Evolutionary conservation across 1,140 invertebrate species (phyloP).

Genomic region (Rhyacophila brunnea): DNA sequence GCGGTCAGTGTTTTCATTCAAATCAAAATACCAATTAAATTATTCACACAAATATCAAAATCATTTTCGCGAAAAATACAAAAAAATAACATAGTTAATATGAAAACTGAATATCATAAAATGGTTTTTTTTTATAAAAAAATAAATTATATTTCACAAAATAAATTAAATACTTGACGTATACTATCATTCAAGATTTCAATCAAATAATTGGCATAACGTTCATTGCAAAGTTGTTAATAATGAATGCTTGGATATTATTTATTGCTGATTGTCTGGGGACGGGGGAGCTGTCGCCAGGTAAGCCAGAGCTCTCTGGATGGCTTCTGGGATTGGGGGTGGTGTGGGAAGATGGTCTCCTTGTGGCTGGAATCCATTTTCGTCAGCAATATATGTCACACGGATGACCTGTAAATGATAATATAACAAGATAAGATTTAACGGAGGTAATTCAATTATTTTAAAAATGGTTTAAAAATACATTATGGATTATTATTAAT

Average conservation of each 20-base stretch:
- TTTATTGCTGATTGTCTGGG: constrained; percentile 36
- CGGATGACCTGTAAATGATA: constrained; percentile 45
- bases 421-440: too few species aligned
- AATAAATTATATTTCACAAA: too few species aligned
- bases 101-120: too few species aligned
- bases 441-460: too few species aligned
- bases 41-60: neutral
- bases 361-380: constrained; percentile 68
- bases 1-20: neutral
- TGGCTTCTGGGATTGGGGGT: constrained; percentile 58
- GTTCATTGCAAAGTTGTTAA: neutral
- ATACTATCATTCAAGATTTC: too few species aligned
- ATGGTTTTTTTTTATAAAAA: too few species aligned
- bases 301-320: constrained; percentile 53
- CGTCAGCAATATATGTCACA: constrained; percentile 74
- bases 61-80: neutral
- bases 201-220: neutral
- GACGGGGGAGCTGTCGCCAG: constrained; percentile 48
- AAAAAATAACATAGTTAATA: too few species aligned
- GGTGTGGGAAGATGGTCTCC: constrained; percentile 64
- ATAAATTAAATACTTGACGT: neutral
- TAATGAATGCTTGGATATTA: neutral
- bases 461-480: too few species aligned
- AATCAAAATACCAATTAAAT: neutral
- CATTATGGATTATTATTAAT: too few species aligned